Evolutionary conservation across 2,888 invertebrate species (phyloP), one percentile per base, ranked within the genome.

Genomic region (Rambutsinella grinnellia): DNA sequence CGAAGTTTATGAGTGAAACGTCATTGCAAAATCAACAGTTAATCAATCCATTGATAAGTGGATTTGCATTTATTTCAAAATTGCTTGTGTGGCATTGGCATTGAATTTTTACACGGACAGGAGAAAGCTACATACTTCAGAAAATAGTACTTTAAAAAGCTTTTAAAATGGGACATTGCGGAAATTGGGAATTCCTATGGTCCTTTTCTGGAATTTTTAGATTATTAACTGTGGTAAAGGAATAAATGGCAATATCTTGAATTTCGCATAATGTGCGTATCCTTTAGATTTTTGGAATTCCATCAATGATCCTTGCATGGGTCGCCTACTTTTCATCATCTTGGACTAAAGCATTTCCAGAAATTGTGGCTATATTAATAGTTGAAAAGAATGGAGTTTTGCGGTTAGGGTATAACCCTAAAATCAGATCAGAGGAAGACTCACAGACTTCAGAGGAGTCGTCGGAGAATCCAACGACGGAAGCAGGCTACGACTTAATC

Each of bases 181-280:
- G 56, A 26, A 62, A 62, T 46, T 23, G 19, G 19, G 19, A 23
- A 13, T 70, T 23, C 23, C 54, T 70, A 15, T 1, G 46, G 2
- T 62, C 70, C 2, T 26, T 54, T 17, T 70, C 70, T 2, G 70
- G 70, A 70, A 70, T 70, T 19, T 70, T 70, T 17, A 23, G 70
- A 46, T 47, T 62, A 24, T n/a, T 56, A 21, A 70, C 70, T 8
- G 70, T 70, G 27, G 70, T 70, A 62, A 53, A 47, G 24, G 46
- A 44, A 1, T 19, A 15, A 60, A 13, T n/a, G 19, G 44, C 23
- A 60, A 36, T 44, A 17, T 10, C 28, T 60, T 15, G 13, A 60
- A 19, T 27, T 27, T 53, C 8, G 10, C 5, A 23, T 21, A 21
- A 49, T n/a, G 21, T 23, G 8, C 26, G 17, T 3, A 26, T 26